A percentile compares a stretch with the other conserved stretches of the same genome.
These are phyloP conservation scores for Moxostoma hubbsi DNA, from an alignment of 2,797 vertebrate genomes.

Conservation along the genomic window DNA sequence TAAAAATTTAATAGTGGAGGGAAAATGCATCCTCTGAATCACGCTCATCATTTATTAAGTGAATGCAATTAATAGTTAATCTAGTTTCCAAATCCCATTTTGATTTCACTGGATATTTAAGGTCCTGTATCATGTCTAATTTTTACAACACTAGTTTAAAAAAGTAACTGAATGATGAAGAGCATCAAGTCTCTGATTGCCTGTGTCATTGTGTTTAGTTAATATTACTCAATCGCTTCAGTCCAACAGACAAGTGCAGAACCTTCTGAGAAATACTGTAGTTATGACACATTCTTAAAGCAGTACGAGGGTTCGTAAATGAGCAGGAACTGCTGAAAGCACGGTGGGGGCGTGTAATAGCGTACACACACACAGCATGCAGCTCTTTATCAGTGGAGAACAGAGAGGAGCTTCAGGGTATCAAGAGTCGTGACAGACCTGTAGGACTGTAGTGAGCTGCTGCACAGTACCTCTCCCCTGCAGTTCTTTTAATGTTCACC, in stretches of 20 bases:
- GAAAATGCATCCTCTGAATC: no score
- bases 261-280: conserved; percentile 14
- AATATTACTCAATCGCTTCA: background rate
- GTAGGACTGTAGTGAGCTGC: conserved; percentile 47
- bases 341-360: conserved; percentile 34
- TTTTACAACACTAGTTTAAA: background rate
- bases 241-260: background rate
- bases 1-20: no score
- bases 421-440: conserved; percentile 63
- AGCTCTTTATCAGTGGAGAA: conserved; percentile 67
- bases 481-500: background rate
- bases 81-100: no score
- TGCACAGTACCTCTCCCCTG: conserved; percentile 1
- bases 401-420: conserved; percentile 66
- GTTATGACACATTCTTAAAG: conserved; percentile 16
- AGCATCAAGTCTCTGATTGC: background rate
- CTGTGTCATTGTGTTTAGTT: background rate
- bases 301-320: conserved; percentile 24
- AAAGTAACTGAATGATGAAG: background rate
- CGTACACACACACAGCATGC: conserved; percentile 37
- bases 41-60: no score
- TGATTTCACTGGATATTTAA: no score
- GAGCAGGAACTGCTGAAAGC: conserved; percentile 38
- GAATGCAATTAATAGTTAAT: no score
- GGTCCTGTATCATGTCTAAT: no score